Percentiles rank a stretch among this genome's conserved stretches.
Evolutionary conservation across 2,888 invertebrate species (phyloP).

Genomic region (Unio pictorum): DNA sequence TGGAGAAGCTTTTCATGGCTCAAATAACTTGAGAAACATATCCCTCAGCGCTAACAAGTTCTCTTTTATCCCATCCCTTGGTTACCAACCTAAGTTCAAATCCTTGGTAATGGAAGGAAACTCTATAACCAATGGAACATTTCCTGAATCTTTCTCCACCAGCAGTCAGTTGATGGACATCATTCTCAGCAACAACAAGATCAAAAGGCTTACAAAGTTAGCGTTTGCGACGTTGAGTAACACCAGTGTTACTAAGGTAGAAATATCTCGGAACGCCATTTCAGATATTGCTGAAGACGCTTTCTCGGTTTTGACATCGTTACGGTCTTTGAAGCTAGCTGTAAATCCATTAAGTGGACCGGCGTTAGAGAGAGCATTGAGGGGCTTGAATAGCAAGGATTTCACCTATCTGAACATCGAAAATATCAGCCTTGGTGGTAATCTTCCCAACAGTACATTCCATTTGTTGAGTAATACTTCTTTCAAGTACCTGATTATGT

Average conservation of each 20-base stretch:
- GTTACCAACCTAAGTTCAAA: slow-evolving; percentile 31
- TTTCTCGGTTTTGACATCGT: slow-evolving; percentile 32
- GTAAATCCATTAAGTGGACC: slow-evolving; percentile 44
- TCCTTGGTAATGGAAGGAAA: slow-evolving; percentile 48
- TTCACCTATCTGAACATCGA: slow-evolving; percentile 51
- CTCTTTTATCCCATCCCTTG: slow-evolving; percentile 31
- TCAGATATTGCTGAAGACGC: slow-evolving; percentile 30
- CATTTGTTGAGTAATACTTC: slow-evolving; percentile 35
- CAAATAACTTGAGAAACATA: slow-evolving; percentile 24
- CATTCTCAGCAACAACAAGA: slow-evolving; percentile 46
- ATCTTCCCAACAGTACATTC: slow-evolving; percentile 45
- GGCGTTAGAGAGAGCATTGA: slow-evolving; percentile 33
- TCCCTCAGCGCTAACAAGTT: slow-evolving; percentile 42
- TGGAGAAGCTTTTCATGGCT: slow-evolving; percentile 33
- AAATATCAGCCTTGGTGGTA: slow-evolving; percentile 39
- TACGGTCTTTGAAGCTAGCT: slow-evolving; percentile 50
- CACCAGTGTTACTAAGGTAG: slow-evolving; percentile 33
- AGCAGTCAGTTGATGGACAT: slow-evolving; percentile 26
- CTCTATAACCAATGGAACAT: slow-evolving; percentile 39
- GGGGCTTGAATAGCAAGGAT: slow-evolving; percentile 30
- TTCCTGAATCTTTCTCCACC: slow-evolving; percentile 33
- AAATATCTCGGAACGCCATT: slow-evolving; percentile 47
- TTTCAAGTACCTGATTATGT: slow-evolving; percentile 43
- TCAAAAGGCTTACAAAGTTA: slow-evolving; percentile 29
- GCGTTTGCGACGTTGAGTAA: slow-evolving; percentile 39